Conservation (phyloP, 2,113 vertebrate species). For the Nesoenas mayeri region DNA sequence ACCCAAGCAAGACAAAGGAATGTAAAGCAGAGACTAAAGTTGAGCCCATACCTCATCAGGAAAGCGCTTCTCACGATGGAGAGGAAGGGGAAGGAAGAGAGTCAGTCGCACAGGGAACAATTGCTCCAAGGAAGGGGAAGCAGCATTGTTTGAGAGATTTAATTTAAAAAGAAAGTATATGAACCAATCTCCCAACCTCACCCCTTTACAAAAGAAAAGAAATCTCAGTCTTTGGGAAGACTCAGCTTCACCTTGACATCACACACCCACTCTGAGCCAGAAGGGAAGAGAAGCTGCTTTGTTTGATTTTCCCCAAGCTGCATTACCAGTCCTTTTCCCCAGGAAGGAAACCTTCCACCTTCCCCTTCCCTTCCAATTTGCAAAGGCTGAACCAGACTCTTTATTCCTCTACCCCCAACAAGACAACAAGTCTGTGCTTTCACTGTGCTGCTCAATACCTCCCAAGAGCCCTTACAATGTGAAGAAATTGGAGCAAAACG, state of each 20-base stretch:
- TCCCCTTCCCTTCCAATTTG: neutral
- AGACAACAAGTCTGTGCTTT: accelerated
- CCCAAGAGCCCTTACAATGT: accelerated
- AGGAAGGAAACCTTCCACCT: slow-evolving; percentile 24
- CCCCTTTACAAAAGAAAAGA: neutral
- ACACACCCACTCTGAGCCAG: neutral
- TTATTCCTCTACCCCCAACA: neutral
- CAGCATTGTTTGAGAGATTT: slow-evolving; percentile 12
- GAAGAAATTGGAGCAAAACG: accelerated
- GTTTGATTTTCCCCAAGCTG: neutral
- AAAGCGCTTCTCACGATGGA: neutral
- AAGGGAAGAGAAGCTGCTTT: slow-evolving; percentile 20
- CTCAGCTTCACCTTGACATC: neutral
- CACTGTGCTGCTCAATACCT: neutral
- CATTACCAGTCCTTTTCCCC: slow-evolving; percentile 7
- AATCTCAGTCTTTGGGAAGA: neutral
- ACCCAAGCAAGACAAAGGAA: neutral
- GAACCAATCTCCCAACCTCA: neutral
- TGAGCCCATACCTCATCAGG: neutral
- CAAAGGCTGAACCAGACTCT: neutral
- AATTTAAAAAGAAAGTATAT: neutral
- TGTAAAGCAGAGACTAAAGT: neutral
- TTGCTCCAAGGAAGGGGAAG: slow-evolving; percentile 38
- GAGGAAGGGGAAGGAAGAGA: slow-evolving; percentile 36
- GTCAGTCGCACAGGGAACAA: neutral